Conservation (phyloP, 2,113 vertebrate genomes). For the Scatophagus argus region DNA sequence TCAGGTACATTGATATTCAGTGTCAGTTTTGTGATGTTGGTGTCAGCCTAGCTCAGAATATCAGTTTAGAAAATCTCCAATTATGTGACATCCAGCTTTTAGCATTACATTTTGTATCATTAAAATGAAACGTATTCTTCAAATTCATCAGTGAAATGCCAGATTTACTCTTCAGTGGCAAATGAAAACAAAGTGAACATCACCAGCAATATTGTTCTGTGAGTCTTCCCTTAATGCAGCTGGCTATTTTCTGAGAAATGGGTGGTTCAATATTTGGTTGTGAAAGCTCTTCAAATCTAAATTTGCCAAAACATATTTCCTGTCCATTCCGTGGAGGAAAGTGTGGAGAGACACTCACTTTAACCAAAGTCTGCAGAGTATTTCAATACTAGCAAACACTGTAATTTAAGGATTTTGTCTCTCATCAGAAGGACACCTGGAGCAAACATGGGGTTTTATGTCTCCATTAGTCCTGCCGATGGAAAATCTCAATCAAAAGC, state of each 20-base stretch:
- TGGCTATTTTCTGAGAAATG: background rate
- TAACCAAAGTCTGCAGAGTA: background rate
- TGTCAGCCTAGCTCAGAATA: background rate
- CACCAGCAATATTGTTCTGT: background rate
- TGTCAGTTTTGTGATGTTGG: background rate
- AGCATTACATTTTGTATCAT: too few relatives aligned
- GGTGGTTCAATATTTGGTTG: background rate
- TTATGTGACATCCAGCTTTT: background rate
- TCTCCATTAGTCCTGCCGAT: conserved; percentile 40
- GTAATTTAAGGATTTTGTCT: conserved; percentile 44
- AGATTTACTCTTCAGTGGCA: background rate
- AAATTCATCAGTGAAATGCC: background rate
- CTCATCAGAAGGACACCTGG: conserved; percentile 52
- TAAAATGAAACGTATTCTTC: background rate
- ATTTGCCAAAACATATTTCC: background rate
- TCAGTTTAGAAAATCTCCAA: background rate
- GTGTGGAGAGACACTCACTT: background rate
- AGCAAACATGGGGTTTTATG: conserved; percentile 54
- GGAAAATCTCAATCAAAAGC: conserved; percentile 72
- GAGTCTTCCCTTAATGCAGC: background rate
- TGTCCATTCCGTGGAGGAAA: background rate
- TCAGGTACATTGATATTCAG: background rate
- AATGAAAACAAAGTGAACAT: background rate
- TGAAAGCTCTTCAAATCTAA: conserved; percentile 6
- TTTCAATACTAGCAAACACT: conserved; percentile 15